Base-by-base conservation (phyloP, 2,113 vertebrate genomes). In the Chunga burmeisteri region DNA sequence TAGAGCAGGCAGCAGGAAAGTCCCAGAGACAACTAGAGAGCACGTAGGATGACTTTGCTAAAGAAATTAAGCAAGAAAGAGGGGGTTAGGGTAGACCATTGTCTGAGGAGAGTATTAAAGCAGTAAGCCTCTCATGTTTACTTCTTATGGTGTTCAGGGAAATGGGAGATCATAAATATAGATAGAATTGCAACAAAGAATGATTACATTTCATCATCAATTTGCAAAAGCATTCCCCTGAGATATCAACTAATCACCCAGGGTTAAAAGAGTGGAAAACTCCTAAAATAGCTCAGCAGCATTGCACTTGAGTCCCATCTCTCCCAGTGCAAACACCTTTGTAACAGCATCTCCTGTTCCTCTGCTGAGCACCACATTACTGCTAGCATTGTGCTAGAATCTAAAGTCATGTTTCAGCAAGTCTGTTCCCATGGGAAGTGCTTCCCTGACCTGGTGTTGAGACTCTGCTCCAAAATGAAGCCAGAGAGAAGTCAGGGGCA, bases 51-150 rank as follows among this genome's bases (percentile, higher is more conserved):
- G 55, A 86, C 49, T 72, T 26, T 83, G 75, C 83, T 73, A 77
- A 67, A 77, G 71, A 95, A 95, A 87, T 46, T 36, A 71, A 86
- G 46, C 72, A 91, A 86, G 62, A 72, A 95, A 92, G 66, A 91
- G 15, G 9, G 11, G 5, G 9, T 67, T 81, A 80, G 20, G 30
- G 36, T 73, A 92, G 50, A 46, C 14, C 38, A 25, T 40, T 58
- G 27, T 68, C 87, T 77, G 55, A 88, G 36, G 29, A 85, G 49
- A 36, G 29, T 53, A 42, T 27, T 67, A 79, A 74, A 95, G 62
- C 42, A 74, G 23, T 32, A 16, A 91, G 15, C 17, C 40, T 71
- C 25, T 81, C 22, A 11, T 46, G 30, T 89, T 96, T 92, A 74
- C 38, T 71, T 84, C 77, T 77, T 65, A 73, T 1, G 1, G 47